Evolutionary conservation across 1,140 invertebrate species (phyloP), one percentile per base, ranked within the genome.

Genomic region (Solen grandis): DNA sequence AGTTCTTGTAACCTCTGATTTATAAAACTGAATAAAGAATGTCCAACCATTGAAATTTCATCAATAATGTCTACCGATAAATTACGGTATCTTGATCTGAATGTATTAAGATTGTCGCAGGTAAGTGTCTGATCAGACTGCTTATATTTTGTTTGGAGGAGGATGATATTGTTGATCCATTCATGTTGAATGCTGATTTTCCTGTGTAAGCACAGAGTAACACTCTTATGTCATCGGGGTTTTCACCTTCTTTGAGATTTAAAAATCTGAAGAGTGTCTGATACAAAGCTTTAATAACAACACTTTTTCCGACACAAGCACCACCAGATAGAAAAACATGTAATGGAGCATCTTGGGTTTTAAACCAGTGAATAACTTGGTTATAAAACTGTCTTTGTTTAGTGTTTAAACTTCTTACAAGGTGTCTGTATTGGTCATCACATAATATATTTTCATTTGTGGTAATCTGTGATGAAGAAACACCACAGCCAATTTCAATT

Each of bases 11-110:
- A 54, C 2, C 77, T 46, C 35, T 59, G 16, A 78, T 81, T 76
- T 5, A 85, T 84, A 50, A 68, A 84, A 35, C 77, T 76, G 33
- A 85, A 81, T 82, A 85, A 80, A 59, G 35, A 50, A 35, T 72
- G 76, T 33, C 77, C 81, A 33, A 85, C 81, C 81, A 83, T 85
- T 25, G 84, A 85, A 31, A 83, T 73, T 76, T 83, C 84, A 83
- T 85, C 81, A 29, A 85, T 83, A 36, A 85, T 65, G 25, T 81
- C 29, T 31, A 82, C 55, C 70, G 72, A 76, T 25, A 76, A 22
- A 38, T 14, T 10, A 25, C 25, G 5, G 16, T 8, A 57, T 41
- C 22, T 66, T 73, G 14, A n/a, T 31, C 46, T 29, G 0, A 83
- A 19, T 38, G 60, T 85, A 46, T 83, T 85, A 0, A 85, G 33